Base-by-base conservation (phyloP, 2,113 vertebrate genomes). In the Phalacrocorax aristotelis region DNA sequence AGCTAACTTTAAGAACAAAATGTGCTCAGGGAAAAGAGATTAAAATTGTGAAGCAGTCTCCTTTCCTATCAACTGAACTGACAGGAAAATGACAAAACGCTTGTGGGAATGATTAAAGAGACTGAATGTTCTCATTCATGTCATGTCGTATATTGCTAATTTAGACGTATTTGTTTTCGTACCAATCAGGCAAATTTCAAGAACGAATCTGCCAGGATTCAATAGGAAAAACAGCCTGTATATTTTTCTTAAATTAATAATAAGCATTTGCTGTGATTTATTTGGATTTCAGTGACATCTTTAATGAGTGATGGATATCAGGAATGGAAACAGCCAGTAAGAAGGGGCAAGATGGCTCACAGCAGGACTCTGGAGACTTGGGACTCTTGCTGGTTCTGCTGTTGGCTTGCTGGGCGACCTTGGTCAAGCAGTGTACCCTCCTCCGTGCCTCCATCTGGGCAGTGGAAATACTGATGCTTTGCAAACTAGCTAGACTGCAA, bases 61-160 rank as follows among this genome's bases (percentile, higher is more conserved):
- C 79, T 87, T 80, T 92, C 82, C 71, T 80, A 77, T 96, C 88
- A 92, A 72, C 75, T 69, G 42, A 92, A 87, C 79, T 93, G 95
- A 94, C 85, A 92, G 88, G 70, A 93, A 95, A 86, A 92, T 78
- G 90, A 94, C 94, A 97, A 90, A 96, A 95, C 70, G 76, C 88
- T 94, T 68, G 79, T 80, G 90, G 85, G 76, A 95, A 95, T 64
- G 68, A 86, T 94, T 95, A 93, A 89, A 78, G 66, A 77, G 88
- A 78, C 51, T 49, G 64, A 91, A 66, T 87, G 68, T 92, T 97
- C 94, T 94, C 90, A 97, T 83, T 94, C 85, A 64, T 75, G 83
- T 90, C 85, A 42, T 86, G 85, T 90, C 0, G 2, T 64, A 55
- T 75, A 81, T 80, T 78, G 90, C 88, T 96, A 92, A 94, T 97